phyloP scores from a whole-genome alignment of 2,113 vertebrate genomes.

The Psilopsiagon aurifrons region DNA sequence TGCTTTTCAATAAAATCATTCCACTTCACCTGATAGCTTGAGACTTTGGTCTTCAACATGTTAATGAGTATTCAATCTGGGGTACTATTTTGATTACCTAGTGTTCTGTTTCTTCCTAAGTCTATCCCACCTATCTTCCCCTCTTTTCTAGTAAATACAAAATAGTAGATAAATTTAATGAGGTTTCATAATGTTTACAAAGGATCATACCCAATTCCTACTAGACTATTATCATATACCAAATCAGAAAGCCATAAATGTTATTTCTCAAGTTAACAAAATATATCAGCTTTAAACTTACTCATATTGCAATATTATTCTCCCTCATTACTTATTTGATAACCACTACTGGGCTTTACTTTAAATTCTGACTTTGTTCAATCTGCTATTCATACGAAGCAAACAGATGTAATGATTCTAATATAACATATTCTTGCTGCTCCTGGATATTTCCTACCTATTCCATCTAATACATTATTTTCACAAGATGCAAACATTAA shows the following conservation, averaged over 20 bases:
- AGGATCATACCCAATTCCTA: not conserved
- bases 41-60: not conserved
- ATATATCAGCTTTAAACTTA: not conserved
- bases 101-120: not conserved
- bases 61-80: not conserved
- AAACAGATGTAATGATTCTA: not conserved
- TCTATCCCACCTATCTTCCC: not conserved
- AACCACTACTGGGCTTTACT: not conserved
- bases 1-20: not conserved
- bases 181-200: not conserved
- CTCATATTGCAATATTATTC: not conserved
- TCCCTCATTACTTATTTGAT: not conserved
- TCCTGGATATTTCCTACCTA: not conserved
- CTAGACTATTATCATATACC: not conserved
- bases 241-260: not conserved
- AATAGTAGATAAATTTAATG: not conserved
- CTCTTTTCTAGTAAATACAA: not conserved
- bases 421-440: not conserved
- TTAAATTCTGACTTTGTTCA: not conserved
- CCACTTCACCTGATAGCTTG: not conserved
- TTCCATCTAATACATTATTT: not conserved
- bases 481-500: not conserved
- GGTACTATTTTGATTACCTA: not conserved
- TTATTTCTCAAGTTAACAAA: not conserved
- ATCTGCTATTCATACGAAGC: not conserved